phyloP scores from a whole-genome alignment of 92 coral and sea anemone genomes.

The Actinostola sp. region DNA sequence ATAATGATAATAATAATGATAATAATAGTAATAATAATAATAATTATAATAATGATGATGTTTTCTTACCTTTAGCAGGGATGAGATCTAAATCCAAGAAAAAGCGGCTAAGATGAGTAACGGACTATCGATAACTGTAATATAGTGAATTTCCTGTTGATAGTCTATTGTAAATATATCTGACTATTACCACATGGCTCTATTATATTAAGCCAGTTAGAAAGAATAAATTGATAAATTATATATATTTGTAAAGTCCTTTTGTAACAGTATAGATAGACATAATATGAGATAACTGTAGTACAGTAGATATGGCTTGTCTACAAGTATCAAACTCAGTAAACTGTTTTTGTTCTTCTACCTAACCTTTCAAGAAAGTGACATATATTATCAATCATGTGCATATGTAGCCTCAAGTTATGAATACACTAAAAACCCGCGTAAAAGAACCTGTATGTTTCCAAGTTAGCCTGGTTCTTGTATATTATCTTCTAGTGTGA shows the following conservation, averaged over 20 bases:
- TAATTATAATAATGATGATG: background rate
- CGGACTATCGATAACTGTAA: background rate
- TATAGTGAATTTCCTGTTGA: no score
- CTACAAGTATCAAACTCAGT: background rate
- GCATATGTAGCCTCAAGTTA: no score
- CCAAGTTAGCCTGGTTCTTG: no score
- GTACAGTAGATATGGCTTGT: conserved; percentile 1
- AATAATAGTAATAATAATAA: background rate
- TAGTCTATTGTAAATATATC: conserved; percentile 2
- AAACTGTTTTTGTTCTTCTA: no score
- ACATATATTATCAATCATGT: no score
- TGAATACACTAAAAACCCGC: no score
- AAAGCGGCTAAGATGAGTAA: conserved; percentile 72
- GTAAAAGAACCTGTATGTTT: no score
- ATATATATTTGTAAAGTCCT: conserved; percentile 31
- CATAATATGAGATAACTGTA: background rate
- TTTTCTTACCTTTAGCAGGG: conserved; percentile 20
- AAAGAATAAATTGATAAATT: background rate
- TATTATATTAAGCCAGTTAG: conserved; percentile 5
- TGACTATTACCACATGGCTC: background rate
- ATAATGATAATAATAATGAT: background rate
- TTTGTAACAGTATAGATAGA: conserved; percentile 20
- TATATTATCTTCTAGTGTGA: no score
- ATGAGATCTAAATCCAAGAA: conserved; percentile 65
- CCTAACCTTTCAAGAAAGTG: no score